Conservation (phyloP, 2,113 vertebrate species). For the Natator depressus region DNA sequence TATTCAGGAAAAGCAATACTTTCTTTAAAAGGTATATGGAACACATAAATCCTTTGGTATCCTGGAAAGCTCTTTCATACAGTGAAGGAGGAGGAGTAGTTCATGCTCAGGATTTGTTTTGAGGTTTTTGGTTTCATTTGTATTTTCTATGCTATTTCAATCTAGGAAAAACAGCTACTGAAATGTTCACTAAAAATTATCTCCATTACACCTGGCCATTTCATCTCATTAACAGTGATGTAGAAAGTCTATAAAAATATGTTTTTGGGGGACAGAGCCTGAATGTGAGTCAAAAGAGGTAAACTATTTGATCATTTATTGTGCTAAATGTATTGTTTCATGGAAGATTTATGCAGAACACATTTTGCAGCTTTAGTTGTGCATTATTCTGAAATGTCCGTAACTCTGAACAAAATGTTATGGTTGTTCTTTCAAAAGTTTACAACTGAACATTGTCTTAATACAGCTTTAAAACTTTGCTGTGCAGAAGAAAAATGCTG, state of each 20-base stretch:
- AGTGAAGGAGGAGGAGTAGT: not conserved
- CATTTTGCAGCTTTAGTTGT: not conserved
- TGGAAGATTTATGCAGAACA: not conserved
- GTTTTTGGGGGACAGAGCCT: not conserved
- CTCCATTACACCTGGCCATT: not conserved
- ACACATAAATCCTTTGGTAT: conserved; percentile 86
- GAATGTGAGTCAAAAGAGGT: not conserved
- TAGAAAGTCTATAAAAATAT: conserved; percentile 21
- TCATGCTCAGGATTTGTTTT: conserved; percentile 15
- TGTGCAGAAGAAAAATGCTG: too few species aligned
- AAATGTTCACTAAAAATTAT: not conserved
- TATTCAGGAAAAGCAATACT: conserved; percentile 86
- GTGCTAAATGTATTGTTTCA: not conserved
- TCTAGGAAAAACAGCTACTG: conserved; percentile 28
- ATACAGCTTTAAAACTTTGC: too few species aligned
- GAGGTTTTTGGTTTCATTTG: not conserved
- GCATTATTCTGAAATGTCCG: too few species aligned
- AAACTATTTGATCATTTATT: not conserved
- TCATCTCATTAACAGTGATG: conserved; percentile 12
- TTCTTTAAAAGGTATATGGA: conserved; percentile 88
- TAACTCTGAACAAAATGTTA: too few species aligned
- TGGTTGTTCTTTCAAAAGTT: too few species aligned
- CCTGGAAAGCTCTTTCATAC: conserved; percentile 53
- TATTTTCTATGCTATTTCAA: conserved; percentile 12
- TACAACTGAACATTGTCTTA: too few species aligned